These are phyloP conservation scores for Campylorhamphus procurvoides DNA, from an alignment of 2,113 vertebrate genomes.

Conservation along the genomic window DNA sequence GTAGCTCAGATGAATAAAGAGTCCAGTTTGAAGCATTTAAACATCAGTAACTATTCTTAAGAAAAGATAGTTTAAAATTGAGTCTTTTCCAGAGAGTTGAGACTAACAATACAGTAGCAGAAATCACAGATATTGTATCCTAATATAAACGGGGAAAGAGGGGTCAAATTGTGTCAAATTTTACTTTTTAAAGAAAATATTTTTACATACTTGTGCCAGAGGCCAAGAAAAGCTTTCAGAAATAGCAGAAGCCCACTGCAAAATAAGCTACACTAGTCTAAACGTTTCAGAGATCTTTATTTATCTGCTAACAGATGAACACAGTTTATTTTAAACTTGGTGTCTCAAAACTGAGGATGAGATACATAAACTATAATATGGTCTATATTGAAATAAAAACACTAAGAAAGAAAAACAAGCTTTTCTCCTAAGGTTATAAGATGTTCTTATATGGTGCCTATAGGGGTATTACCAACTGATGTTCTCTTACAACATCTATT, in stretches of 20 bases:
- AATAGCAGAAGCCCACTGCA: not conserved
- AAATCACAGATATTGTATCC: not conserved
- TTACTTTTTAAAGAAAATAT: not conserved
- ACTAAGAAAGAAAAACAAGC: not conserved
- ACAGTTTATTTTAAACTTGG: not conserved
- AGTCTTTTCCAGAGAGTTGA: not conserved
- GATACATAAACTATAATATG: not conserved
- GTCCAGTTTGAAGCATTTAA: not conserved
- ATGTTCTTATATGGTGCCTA: not conserved
- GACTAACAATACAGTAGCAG: not conserved
- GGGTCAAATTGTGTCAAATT: not conserved
- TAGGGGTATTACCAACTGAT: not conserved
- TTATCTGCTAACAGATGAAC: not conserved
- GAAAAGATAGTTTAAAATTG: not conserved
- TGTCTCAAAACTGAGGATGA: not conserved
- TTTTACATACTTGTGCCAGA: not conserved
- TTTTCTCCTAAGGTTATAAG: not conserved
- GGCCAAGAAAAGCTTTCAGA: conserved; percentile 11
- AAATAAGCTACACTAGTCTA: not conserved
- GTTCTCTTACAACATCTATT: not conserved
- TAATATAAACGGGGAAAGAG: not conserved
- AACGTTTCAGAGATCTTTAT: not conserved
- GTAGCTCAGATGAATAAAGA: not conserved
- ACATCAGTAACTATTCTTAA: not conserved
- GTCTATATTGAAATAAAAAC: not conserved